These are phyloP conservation scores for Sylvietta virens DNA, from an alignment of 2,113 vertebrate genomes.

Conservation along the genomic window DNA sequence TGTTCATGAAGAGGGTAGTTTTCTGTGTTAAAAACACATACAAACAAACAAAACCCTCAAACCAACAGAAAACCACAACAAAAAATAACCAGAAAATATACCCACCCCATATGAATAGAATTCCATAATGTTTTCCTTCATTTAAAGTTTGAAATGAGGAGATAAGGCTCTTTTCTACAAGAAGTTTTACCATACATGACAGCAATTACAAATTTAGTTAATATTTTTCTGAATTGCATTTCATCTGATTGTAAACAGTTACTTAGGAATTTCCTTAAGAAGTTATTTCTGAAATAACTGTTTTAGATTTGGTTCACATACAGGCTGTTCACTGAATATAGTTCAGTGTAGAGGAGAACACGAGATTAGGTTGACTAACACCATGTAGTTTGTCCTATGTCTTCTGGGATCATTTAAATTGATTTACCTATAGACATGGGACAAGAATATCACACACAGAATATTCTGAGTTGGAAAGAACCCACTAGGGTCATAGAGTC, in stretches of 20 bases:
- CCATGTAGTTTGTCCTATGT: background rate
- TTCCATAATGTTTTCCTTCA: background rate
- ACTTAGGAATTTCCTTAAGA: background rate
- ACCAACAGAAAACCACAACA: background rate
- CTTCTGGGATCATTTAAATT: background rate
- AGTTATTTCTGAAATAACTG: background rate
- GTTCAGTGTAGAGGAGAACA: background rate
- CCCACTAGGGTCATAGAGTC: background rate
- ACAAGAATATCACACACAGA: background rate
- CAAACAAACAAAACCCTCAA: background rate
- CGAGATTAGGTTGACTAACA: background rate
- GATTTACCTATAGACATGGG: background rate
- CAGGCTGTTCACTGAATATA: background rate
- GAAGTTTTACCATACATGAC: background rate
- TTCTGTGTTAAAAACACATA: background rate
- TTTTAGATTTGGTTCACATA: background rate
- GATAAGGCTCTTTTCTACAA: background rate
- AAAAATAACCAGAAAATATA: background rate
- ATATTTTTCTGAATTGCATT: background rate
- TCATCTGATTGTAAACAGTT: background rate
- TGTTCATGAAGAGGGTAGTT: background rate
- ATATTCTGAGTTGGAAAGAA: background rate
- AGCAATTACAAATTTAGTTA: background rate
- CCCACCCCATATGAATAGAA: accelerated
- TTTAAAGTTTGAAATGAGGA: slow-evolving; percentile 29